Evolutionary conservation across 2,888 invertebrate genomes (phyloP), one percentile per base, ranked within the genome.

Genomic region (Sialis lutaria): DNA sequence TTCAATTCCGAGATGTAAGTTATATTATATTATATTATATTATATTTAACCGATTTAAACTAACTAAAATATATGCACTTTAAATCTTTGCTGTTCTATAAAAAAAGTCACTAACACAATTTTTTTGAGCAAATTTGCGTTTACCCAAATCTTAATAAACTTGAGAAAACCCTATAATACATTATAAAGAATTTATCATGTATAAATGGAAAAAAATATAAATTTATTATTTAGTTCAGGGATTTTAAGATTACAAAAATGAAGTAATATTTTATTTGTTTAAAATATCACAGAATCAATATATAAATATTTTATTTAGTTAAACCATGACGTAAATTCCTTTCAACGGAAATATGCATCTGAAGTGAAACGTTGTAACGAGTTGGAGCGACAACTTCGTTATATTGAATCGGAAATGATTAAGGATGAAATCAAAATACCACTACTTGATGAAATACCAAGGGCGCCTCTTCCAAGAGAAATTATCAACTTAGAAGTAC

Each of bases 1-100:
- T 77, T 12, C 77, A 79, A 62, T 79, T 79, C 60, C 67, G 75
- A 56, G 78, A 78, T 64, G 75, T 77, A 61, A 70, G 73, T 68
- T 6, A 35, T 22, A 32, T 22, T 22, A 22, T 37, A 37, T 68
- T 6, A 35, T 22, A 32, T 22, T 22, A 22, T 37, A 37, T 10
- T 8, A 10, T 37, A 37, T 6, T 37, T 37, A 6, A 10, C 7
- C n/a, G 37, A 37, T 6, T 6, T 37, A 35, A 8, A 35, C 35
- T 3, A 3, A 35, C 12, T 37, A 6, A 37, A 10, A 37, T 37
- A 37, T 37, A 7, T 35, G 4, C 7, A 37, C 7, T 10, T 37
- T 37, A 7, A 6, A 7, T 37, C n/a, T 4, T 22, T 4, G 22
- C 2, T n/a, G 22, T 22, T 22, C 22, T 2, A 22, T 22, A 4